Evolutionary conservation across 2,113 vertebrate genomes (phyloP), one percentile per base, ranked within the genome.

Genomic region (Cairina moschata): DNA sequence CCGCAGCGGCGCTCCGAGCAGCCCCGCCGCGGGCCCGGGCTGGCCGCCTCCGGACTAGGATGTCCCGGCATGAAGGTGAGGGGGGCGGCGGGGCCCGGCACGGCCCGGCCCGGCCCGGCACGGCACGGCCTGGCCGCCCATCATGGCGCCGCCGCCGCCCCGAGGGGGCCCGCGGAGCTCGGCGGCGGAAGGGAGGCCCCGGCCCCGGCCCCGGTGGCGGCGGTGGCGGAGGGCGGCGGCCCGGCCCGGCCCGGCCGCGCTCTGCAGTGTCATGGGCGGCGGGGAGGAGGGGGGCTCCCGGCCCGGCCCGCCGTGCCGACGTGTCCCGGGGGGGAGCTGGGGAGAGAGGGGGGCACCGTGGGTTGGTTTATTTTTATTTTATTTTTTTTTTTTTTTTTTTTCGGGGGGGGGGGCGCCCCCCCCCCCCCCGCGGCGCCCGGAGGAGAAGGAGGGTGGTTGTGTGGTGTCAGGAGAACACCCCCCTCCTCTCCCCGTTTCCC

Each of bases 41-140:
- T 76, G 54, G 54, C 90, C 86, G 58, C 73, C 83, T 92, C 80
- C 55, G 81, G 86, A 95, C 68, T 98, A 99, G 98, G 98, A 98
- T 99, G 98, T 99, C 98, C 98, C 98, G 98, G 98, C 98, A 99
- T 98, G 98, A 98, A 98, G 98, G 98, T 98, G 98, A 98, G 95
- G 95, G 93, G 91, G 90, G 88, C 85, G 69, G 65, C 21, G 73
- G 62, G 62, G 55, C 23, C 50, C 17, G 58, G 66, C 40, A 38
- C 36, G 36, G n/a, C n/a, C 10, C 38, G 38, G 50, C 42, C 28
- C 36, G 59, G 86, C 74, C 50, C 54, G 83, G 96, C 86, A 91
- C 86, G 76, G 83, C 46, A 76, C 87, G 83, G 82, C 77, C 85
- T 54, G 90, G 88, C 48, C 66, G 83, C 59, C 90, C 92, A 94